Conservation (phyloP, 2,888 invertebrate genomes). For the Rhingia campestris region DNA sequence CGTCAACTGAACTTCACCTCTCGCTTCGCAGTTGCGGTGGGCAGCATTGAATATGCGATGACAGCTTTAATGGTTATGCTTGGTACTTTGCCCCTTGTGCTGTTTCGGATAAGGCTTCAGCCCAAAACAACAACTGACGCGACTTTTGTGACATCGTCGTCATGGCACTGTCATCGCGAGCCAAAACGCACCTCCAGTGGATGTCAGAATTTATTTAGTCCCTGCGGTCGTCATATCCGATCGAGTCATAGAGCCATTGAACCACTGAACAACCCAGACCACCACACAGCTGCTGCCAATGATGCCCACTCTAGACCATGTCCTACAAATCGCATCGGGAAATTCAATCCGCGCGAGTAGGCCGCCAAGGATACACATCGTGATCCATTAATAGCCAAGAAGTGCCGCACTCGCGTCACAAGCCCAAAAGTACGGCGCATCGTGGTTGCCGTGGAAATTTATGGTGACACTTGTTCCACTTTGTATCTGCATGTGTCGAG, state of each 20-base stretch:
- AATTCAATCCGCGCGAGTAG: slow-evolving; percentile 63
- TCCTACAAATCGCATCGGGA: slow-evolving; percentile 53
- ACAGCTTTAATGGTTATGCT: slow-evolving; percentile 74
- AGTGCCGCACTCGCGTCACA: background rate
- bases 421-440: slow-evolving; percentile 49
- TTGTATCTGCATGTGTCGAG: slow-evolving; percentile 65
- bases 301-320: slow-evolving; percentile 62
- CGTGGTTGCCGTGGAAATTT: slow-evolving; percentile 47
- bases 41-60: slow-evolving; percentile 71
- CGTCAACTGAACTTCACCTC: slow-evolving; percentile 55
- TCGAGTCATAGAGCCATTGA: too few species aligned
- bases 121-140: slow-evolving; percentile 18
- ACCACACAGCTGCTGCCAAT: slow-evolving; percentile 39
- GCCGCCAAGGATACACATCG: slow-evolving; percentile 44
- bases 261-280: background rate
- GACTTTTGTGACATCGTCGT: slow-evolving; percentile 66
- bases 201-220: slow-evolving; percentile 72
- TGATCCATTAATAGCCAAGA: slow-evolving; percentile 65
- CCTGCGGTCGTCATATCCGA: slow-evolving; percentile 2
- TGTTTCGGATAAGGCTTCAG: slow-evolving; percentile 52
- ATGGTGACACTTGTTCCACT: slow-evolving; percentile 70
- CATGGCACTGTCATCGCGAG: slow-evolving; percentile 62
- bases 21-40: slow-evolving; percentile 41
- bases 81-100: slow-evolving; percentile 53
- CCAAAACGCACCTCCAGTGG: slow-evolving; percentile 42